phyloP scores from a whole-genome alignment of 2,113 vertebrate genomes.

The Sminthopsis crassicaudata region DNA sequence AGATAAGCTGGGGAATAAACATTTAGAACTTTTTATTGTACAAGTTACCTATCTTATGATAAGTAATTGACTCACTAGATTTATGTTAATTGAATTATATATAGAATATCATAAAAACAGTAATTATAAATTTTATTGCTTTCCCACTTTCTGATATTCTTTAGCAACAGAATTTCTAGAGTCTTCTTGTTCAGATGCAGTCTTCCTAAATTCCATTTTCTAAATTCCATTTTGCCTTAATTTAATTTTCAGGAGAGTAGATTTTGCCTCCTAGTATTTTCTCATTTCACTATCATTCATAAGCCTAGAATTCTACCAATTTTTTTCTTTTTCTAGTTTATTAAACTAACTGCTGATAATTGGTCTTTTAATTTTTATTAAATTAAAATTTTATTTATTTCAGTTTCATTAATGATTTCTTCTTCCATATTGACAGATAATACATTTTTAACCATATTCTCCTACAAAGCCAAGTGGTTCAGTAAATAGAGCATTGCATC shows the following conservation, averaged over 20 bases:
- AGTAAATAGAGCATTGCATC: neutral
- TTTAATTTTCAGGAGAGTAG: slow-evolving; percentile 94
- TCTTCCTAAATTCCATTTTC: slow-evolving; percentile 99
- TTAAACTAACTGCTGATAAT: slow-evolving; percentile 88
- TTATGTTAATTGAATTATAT: slow-evolving; percentile 83
- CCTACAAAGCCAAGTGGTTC: neutral
- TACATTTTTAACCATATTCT: neutral
- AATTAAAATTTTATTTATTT: slow-evolving; percentile 97
- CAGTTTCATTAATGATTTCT: slow-evolving; percentile 96
- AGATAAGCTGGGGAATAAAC: slow-evolving; percentile 55
- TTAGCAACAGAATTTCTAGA: slow-evolving; percentile 82
- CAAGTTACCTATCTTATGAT: slow-evolving; percentile 80
- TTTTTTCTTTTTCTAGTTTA: slow-evolving; percentile 96
- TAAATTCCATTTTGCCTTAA: too few relatives aligned
- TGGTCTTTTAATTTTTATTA: slow-evolving; percentile 99
- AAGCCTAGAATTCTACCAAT: slow-evolving; percentile 92
- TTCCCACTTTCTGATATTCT: slow-evolving; percentile 91
- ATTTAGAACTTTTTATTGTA: slow-evolving; percentile 61
- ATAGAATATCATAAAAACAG: slow-evolving; percentile 95
- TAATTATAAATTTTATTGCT: slow-evolving; percentile 93
- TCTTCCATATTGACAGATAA: slow-evolving; percentile 98
- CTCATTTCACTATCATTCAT: slow-evolving; percentile 96
- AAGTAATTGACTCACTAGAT: slow-evolving; percentile 77
- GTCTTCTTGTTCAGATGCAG: slow-evolving; percentile 95
- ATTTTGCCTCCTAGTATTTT: slow-evolving; percentile 95